These are phyloP conservation scores for Lethrus apterus DNA, from an alignment of 1,140 invertebrate species.

Conservation along the genomic window DNA sequence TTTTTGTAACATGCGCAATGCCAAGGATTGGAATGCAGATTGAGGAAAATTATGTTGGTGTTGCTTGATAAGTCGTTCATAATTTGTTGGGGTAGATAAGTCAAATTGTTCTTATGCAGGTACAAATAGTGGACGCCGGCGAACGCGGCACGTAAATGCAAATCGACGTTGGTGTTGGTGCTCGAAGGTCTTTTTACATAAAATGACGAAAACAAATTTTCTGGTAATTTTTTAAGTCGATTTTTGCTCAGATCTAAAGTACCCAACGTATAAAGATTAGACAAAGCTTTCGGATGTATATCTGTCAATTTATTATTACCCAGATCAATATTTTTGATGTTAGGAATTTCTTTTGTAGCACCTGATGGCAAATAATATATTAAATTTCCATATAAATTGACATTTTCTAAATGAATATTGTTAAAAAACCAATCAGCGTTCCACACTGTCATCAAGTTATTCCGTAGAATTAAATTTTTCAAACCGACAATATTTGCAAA, in stretches of 20 bases:
- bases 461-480: not conserved
- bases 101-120: not conserved
- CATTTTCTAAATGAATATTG: not conserved
- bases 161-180: not conserved
- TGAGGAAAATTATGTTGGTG: not conserved
- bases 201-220: not conserved
- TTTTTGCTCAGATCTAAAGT: not conserved
- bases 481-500: not conserved
- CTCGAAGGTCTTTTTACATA: not conserved
- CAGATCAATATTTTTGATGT: not conserved
- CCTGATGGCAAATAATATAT: not conserved
- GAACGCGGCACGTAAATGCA: not conserved
- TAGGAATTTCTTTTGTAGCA: not conserved
- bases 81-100: not conserved
- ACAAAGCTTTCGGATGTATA: not conserved
- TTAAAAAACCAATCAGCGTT: not conserved
- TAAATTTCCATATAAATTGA: not conserved
- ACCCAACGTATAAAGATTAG: not conserved
- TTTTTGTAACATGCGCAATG: conserved; percentile 2
- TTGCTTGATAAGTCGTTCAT: not conserved
- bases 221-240: not conserved
- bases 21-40: conserved; percentile 1
- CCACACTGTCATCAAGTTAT: not conserved
- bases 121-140: not conserved
- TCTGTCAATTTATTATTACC: not conserved